phyloP scores from a whole-genome alignment of 2,797 vertebrate genomes.

The Tympanoctomys barrerae region DNA sequence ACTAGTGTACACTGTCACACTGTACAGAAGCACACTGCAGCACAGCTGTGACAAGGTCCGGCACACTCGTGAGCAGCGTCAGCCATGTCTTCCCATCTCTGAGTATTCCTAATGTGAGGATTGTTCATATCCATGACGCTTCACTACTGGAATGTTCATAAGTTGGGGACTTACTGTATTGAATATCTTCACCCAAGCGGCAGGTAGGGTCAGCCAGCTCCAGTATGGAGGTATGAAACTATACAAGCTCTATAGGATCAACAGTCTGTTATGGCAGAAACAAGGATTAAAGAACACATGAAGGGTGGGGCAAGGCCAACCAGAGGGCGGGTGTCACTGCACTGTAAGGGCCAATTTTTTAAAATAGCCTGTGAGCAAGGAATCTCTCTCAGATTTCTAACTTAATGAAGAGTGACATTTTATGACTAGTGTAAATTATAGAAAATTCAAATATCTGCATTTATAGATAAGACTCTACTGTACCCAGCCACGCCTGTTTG shows the following conservation, averaged over 20 bases:
- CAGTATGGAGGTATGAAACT: background rate
- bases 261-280: background rate
- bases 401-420: background rate
- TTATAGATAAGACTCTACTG: background rate
- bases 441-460: background rate
- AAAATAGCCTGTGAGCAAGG: background rate
- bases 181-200: background rate
- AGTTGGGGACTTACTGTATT: background rate
- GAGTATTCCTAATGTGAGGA: background rate
- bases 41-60: background rate
- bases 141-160: background rate
- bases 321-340: background rate
- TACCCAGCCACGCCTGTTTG: background rate
- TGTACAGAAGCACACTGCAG: background rate
- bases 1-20: background rate
- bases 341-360: background rate
- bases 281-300: background rate
- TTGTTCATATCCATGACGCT: background rate
- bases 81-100: background rate
- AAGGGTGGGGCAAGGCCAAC: background rate
- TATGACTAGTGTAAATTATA: background rate
- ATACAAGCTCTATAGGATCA: background rate
- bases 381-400: slow-evolving; percentile 10
- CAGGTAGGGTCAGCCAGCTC: background rate
- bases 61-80: background rate